These are phyloP conservation scores for Lasiurus borealis DNA, from an alignment of 2,113 vertebrate genomes.

Conservation along the genomic window DNA sequence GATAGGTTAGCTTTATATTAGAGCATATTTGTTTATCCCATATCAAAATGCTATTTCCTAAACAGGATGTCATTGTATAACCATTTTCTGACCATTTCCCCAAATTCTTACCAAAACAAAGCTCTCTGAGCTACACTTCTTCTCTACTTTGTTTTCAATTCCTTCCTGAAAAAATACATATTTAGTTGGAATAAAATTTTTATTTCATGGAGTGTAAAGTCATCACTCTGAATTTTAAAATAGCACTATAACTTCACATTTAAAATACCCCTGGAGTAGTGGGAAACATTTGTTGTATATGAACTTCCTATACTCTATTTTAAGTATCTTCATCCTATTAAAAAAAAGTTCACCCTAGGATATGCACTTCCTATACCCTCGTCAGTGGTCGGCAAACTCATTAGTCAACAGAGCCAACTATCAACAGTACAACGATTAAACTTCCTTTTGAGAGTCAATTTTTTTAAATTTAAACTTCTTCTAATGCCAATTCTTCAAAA, in stretches of 20 bases:
- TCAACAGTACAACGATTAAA: too few species aligned
- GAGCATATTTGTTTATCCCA: constrained; percentile 12
- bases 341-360: constrained; percentile 6
- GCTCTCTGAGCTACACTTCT: background rate
- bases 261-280: background rate
- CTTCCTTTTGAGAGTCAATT: too few species aligned
- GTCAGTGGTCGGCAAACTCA: too few species aligned
- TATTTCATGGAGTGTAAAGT: background rate
- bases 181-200: constrained; percentile 34
- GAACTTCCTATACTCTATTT: background rate
- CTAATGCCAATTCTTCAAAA: too few species aligned
- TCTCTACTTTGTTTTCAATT: constrained; percentile 31
- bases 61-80: constrained; percentile 10
- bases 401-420: too few species aligned
- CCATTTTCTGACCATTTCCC: constrained; percentile 7
- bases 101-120: constrained; percentile 50
- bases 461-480: too few species aligned
- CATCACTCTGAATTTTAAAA: constrained; percentile 50
- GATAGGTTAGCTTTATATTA: background rate
- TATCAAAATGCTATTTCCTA: constrained; percentile 37
- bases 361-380: background rate
- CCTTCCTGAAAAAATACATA: background rate
- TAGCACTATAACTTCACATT: background rate
- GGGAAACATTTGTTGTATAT: background rate
- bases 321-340: constrained; percentile 14